phyloP scores from a whole-genome alignment of 2,888 invertebrate species.

The Tribolium freemani region DNA sequence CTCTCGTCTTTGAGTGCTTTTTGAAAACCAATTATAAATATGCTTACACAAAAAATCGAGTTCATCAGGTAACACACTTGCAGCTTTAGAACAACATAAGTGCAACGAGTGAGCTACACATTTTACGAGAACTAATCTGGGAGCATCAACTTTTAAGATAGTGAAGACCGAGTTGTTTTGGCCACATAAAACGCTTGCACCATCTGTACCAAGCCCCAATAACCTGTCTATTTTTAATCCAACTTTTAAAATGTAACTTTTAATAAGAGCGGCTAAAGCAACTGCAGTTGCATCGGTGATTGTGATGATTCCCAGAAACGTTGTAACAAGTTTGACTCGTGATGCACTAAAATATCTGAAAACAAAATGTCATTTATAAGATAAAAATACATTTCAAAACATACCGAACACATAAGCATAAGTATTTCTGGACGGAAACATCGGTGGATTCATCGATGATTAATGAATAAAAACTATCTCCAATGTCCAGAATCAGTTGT shows the following conservation, averaged over 20 bases:
- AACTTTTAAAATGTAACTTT: too few species aligned
- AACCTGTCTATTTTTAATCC: too few species aligned
- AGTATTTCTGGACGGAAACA: background rate
- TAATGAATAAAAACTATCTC: background rate
- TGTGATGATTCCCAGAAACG: too few species aligned
- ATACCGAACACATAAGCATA: background rate
- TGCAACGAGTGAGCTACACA: background rate
- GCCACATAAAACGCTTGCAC: background rate
- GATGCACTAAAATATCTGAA: too few species aligned
- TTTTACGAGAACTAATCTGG: background rate
- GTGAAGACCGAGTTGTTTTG: background rate
- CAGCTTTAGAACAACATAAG: background rate
- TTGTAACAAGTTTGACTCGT: background rate
- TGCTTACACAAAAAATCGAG: background rate
- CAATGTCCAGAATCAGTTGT: background rate
- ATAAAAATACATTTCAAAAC: too few species aligned
- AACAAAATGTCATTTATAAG: too few species aligned
- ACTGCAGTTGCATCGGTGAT: too few species aligned
- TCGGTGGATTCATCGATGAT: background rate
- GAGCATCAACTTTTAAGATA: background rate
- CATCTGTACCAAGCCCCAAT: background rate
- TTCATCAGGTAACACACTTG: background rate
- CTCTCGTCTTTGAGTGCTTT: constrained; percentile 41
- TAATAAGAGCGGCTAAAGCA: too few species aligned
- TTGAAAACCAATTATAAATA: background rate